These are phyloP conservation scores for Melanocharis versteri DNA, from an alignment of 2,113 vertebrate genomes.

Conservation along the genomic window DNA sequence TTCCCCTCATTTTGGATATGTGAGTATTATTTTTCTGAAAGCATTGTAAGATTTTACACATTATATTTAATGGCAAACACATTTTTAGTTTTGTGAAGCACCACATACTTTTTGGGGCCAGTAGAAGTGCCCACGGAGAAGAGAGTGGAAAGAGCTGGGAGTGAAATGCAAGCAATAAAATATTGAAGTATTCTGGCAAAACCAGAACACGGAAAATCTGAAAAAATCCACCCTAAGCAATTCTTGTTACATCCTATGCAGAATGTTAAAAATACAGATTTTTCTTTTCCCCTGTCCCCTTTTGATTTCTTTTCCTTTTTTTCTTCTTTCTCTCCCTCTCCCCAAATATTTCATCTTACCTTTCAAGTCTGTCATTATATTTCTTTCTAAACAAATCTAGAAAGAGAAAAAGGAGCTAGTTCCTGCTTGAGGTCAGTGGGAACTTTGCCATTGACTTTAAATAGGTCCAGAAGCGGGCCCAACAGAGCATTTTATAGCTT, in stretches of 20 bases:
- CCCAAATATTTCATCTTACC: neutral
- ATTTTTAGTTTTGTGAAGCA: conserved; percentile 16
- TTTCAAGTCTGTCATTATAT: neutral
- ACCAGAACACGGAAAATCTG: neutral
- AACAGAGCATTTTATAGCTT: conserved; percentile 54
- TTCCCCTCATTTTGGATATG: conserved; percentile 15
- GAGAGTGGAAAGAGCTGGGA: neutral
- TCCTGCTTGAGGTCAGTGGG: conserved; percentile 52
- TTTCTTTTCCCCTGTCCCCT: neutral
- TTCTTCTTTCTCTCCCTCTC: neutral
- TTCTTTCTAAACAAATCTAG: conserved; percentile 39
- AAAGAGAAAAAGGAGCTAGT: conserved; percentile 38
- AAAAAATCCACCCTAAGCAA: neutral
- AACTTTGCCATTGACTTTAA: conserved; percentile 57
- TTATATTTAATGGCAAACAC: conserved; percentile 45
- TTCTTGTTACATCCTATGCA: neutral
- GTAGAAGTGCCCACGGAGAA: neutral
- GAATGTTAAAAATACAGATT: neutral
- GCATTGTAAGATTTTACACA: conserved; percentile 15
- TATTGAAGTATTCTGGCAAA: neutral
- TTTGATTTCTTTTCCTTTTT: neutral
- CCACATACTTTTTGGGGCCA: neutral
- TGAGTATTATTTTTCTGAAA: conserved; percentile 2
- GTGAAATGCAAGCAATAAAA: neutral
- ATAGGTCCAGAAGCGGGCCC: conserved; percentile 15